Conservation (phyloP, 2,113 vertebrate genomes). For the Proteles cristata region DNA sequence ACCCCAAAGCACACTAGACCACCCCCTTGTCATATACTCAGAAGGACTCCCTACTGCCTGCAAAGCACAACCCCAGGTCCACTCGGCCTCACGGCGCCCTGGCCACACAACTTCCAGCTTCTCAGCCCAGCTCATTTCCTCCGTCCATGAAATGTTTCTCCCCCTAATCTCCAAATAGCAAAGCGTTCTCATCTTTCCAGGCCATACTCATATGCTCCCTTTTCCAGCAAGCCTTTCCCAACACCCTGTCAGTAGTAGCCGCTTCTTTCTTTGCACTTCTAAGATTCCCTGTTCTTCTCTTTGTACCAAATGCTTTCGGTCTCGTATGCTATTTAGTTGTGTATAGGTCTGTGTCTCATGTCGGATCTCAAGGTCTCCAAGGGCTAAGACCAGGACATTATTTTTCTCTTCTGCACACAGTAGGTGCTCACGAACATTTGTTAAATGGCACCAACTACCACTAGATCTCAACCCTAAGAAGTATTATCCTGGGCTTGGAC, state of each 20-base stretch:
- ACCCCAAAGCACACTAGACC: not conserved
- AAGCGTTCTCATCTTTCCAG: constrained; percentile 21
- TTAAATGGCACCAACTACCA: not conserved
- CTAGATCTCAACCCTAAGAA: not conserved
- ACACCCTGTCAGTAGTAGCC: not conserved
- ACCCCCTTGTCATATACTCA: not conserved
- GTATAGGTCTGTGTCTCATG: not conserved
- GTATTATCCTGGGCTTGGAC: not conserved
- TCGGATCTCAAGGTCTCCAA: not conserved
- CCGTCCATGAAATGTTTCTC: not conserved
- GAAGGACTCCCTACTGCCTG: not conserved
- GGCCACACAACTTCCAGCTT: not conserved
- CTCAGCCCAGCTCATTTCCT: not conserved
- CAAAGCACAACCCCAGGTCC: not conserved
- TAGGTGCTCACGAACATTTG: not conserved
- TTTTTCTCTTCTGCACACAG: not conserved
- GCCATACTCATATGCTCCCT: not conserved
- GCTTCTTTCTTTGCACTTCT: not conserved
- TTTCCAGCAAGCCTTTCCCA: not conserved
- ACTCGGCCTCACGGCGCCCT: not conserved
- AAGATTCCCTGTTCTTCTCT: not conserved
- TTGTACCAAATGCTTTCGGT: not conserved
- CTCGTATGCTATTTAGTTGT: not conserved
- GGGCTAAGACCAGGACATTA: not conserved
- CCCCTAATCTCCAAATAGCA: not conserved